Evolutionary conservation across 2,888 invertebrate genomes (phyloP).

Genomic region (Dysmachus trigonus): DNA sequence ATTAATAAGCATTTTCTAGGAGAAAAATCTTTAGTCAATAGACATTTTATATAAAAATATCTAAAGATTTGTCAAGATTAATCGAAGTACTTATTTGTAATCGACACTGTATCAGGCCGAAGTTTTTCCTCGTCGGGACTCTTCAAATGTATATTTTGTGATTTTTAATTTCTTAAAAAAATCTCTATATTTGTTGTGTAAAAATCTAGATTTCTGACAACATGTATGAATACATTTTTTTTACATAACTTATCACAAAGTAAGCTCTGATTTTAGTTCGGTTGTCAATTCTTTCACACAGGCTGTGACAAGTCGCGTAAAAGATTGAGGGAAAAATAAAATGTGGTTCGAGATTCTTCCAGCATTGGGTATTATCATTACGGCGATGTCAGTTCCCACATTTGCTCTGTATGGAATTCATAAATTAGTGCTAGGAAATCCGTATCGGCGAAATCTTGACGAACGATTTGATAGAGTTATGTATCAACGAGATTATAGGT

Average conservation of each 20-base stretch:
- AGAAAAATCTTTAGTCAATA: too few species aligned
- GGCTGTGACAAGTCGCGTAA: not conserved
- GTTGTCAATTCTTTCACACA: not conserved
- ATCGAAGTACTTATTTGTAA: too few species aligned
- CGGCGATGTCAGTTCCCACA: constrained; percentile 70
- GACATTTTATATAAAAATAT: too few species aligned
- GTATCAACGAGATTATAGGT: constrained; percentile 71
- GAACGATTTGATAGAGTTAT: constrained; percentile 67
- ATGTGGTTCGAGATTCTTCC: constrained; percentile 82
- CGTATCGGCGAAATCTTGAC: constrained; percentile 68
- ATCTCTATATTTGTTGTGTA: too few species aligned
- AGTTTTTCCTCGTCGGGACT: too few species aligned
- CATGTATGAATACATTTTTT: not conserved
- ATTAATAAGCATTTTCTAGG: too few species aligned
- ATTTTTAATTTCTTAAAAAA: too few species aligned
- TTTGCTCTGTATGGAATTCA: constrained; percentile 71
- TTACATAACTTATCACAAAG: not conserved
- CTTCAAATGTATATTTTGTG: too few species aligned
- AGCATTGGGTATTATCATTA: constrained; percentile 70
- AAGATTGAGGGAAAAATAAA: constrained; percentile 55
- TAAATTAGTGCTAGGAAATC: constrained; percentile 71
- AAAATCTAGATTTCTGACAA: too few species aligned
- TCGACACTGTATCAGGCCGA: too few species aligned
- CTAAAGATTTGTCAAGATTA: too few species aligned
- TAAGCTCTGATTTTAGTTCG: not conserved